A percentile compares a stretch with the other conserved stretches of the same genome.
Evolutionary conservation across 2,113 vertebrate species (phyloP).

Genomic region (Tachysurus fulvidraco): DNA sequence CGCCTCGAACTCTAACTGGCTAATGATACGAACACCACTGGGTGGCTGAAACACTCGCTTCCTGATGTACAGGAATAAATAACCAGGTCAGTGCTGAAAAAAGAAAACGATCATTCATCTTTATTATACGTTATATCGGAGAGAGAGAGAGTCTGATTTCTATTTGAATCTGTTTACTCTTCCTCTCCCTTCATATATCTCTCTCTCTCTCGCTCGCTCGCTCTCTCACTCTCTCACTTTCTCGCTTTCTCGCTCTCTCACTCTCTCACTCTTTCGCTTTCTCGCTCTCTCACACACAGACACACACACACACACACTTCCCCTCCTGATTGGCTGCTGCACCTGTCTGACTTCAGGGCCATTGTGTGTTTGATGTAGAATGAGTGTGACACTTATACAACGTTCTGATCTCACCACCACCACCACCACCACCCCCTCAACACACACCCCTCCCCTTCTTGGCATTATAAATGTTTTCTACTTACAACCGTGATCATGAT

Average conservation of each 20-base stretch:
- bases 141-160: not conserved
- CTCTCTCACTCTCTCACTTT: no score
- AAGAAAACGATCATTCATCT: not conserved
- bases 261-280: no score
- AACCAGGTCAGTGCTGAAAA: not conserved
- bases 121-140: not conserved
- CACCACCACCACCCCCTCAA: not conserved
- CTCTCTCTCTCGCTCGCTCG: no score
- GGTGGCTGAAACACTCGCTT: not conserved
- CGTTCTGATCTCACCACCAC: not conserved
- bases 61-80: not conserved
- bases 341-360: not conserved
- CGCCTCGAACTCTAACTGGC: not conserved
- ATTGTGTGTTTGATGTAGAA: no score
- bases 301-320: no score
- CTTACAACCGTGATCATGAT: not conserved
- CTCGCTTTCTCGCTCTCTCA: no score
- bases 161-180: rapidly evolving
- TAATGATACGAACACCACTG: not conserved
- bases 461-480: not conserved
- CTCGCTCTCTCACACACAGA: no score
- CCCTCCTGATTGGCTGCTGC: not conserved
- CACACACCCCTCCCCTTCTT: not conserved
- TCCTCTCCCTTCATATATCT: not conserved
- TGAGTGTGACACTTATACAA: not conserved